Percentiles rank a stretch among this genome's conserved stretches.
phyloP scores from a whole-genome alignment of 1,140 invertebrate genomes.

The Heliothis virescens region DNA sequence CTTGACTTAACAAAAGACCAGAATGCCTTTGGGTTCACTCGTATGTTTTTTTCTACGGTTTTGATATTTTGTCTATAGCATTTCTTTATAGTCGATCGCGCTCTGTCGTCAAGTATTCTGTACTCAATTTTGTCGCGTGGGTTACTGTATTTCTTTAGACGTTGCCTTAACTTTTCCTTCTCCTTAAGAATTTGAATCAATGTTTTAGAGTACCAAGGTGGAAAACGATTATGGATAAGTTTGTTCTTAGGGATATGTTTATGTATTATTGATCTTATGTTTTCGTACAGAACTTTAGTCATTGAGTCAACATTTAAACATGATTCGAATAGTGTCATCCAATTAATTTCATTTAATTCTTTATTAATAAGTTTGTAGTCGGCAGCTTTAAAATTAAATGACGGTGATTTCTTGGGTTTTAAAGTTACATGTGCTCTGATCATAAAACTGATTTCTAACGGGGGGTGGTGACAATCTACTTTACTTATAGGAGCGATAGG shows the following conservation, averaged over 20 bases:
- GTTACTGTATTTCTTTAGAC: not conserved
- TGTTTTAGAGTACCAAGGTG: not conserved
- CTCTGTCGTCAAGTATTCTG: not conserved
- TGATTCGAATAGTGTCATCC: not conserved
- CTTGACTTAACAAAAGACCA: not conserved
- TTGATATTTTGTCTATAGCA: not conserved
- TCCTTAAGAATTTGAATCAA: not conserved
- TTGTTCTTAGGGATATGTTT: not conserved
- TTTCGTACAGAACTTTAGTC: not conserved
- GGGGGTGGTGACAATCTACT: slow-evolving; percentile 18
- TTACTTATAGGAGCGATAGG: not conserved
- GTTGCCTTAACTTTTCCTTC: slow-evolving; percentile 13
- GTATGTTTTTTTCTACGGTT: not conserved
- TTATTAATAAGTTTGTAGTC: not conserved
- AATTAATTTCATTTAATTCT: not conserved
- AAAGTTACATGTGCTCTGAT: not conserved
- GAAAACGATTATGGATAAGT: not conserved
- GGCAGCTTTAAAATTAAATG: not conserved
- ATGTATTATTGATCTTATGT: not conserved
- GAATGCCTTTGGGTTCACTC: not conserved
- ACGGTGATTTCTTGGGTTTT: not conserved
- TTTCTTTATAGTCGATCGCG: not conserved
- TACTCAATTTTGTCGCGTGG: not conserved
- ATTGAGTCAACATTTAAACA: not conserved
- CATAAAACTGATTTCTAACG: not conserved